These are phyloP conservation scores for Baccha elongata DNA, from an alignment of 2,888 invertebrate genomes.

Conservation along the genomic window DNA sequence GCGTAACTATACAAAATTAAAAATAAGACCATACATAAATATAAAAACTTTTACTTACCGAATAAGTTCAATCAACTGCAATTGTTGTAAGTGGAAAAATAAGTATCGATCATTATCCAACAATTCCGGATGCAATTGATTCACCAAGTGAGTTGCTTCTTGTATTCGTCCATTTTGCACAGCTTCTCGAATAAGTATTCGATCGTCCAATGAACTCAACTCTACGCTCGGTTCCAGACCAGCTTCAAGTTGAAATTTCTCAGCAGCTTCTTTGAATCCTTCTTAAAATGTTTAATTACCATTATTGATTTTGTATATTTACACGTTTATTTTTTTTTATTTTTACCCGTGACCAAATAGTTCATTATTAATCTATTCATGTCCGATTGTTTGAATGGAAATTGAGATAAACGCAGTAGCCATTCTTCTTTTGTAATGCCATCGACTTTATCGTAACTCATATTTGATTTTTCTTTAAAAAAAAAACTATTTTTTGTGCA, in stretches of 20 bases:
- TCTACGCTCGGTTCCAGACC: slow-evolving; percentile 91
- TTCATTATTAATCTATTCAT: slow-evolving; percentile 99
- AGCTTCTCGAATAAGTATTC: slow-evolving; percentile 95
- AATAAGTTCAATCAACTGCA: slow-evolving; percentile 82
- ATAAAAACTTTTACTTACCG: slow-evolving; percentile 74
- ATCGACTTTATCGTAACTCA: slow-evolving; percentile 82
- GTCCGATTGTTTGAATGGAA: slow-evolving; percentile 93
- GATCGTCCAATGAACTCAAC: slow-evolving; percentile 93
- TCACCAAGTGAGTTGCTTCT: slow-evolving; percentile 96
- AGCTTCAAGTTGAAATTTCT: slow-evolving; percentile 97
- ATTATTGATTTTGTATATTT: background rate
- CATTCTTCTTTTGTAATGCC: slow-evolving; percentile 81
- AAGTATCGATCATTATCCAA: slow-evolving; percentile 97
- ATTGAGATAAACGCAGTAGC: slow-evolving; percentile 81
- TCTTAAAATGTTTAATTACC: slow-evolving; percentile 84
- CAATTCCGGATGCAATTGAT: slow-evolving; percentile 96
- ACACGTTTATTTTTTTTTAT: background rate
- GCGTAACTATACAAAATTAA: background rate
- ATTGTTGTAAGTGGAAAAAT: slow-evolving; percentile 94
- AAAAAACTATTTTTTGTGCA: background rate
- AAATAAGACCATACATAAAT: background rate
- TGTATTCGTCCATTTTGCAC: slow-evolving; percentile 96
- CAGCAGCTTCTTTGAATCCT: slow-evolving; percentile 97
- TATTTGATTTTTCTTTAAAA: slow-evolving; percentile 77
- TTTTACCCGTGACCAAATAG: slow-evolving; percentile 95